Conservation (phyloP, 2,113 vertebrate genomes). For the Eidolon helvum region DNA sequence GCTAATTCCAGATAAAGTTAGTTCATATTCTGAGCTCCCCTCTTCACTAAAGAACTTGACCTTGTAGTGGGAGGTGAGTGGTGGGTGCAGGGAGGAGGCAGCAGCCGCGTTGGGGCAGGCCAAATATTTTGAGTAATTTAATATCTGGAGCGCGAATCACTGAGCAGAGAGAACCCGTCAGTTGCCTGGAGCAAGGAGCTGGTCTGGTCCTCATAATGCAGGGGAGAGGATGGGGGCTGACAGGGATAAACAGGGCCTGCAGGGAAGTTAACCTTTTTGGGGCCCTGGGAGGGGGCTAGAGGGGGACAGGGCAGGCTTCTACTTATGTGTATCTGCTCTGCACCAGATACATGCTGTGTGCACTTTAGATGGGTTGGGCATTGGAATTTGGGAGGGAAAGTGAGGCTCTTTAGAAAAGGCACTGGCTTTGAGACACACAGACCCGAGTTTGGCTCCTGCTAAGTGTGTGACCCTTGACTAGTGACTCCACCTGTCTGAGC, state of each 20-base stretch:
- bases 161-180: conserved; percentile 78
- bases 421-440: not conserved
- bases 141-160: conserved; percentile 85
- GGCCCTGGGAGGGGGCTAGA: not conserved
- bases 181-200: conserved; percentile 66
- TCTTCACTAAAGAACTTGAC: conserved; percentile 77
- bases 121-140: conserved; percentile 89
- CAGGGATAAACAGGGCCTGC: not conserved
- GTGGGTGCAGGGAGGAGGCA: conserved; percentile 31
- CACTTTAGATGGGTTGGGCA: too few species aligned
- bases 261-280: conserved; percentile 74
- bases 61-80: conserved; percentile 76
- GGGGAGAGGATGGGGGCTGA: conserved; percentile 37
- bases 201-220: conserved; percentile 77
- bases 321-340: fast-evolving
- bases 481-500: not conserved
- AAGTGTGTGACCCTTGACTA: too few species aligned
- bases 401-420: not conserved
- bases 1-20: conserved; percentile 71
- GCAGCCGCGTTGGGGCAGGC: conserved; percentile 77
- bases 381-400: not conserved
- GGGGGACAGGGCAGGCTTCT: not conserved
- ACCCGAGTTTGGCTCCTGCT: not conserved
- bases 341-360: fast-evolving
- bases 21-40: conserved; percentile 67